Conservation (phyloP, 2,113 vertebrate genomes). For the Micronisus gabar region DNA sequence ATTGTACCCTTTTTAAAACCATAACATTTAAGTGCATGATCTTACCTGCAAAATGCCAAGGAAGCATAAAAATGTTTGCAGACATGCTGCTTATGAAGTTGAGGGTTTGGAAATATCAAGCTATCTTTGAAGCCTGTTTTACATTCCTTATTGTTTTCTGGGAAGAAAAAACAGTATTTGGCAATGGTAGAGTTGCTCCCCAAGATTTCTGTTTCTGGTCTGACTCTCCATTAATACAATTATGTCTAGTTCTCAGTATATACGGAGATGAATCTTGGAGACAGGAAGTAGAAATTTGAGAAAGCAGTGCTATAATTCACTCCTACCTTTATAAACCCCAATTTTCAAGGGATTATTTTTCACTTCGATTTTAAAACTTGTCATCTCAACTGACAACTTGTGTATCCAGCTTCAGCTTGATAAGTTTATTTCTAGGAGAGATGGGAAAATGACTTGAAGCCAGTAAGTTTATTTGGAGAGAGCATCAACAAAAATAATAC, state of each 20-base stretch:
- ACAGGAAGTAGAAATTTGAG: not conserved
- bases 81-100: not conserved
- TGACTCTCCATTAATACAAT: not conserved
- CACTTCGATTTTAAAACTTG: not conserved
- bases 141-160: not conserved
- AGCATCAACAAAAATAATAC: not conserved
- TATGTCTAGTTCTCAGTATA: not conserved
- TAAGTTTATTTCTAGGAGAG: constrained; percentile 18
- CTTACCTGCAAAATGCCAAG: not conserved
- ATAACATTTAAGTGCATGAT: fast-evolving
- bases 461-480: not conserved
- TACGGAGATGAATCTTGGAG: not conserved
- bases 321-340: constrained; percentile 6
- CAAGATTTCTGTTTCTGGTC: not conserved
- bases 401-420: not conserved
- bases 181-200: not conserved
- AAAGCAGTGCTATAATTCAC: not conserved
- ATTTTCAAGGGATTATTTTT: constrained; percentile 35
- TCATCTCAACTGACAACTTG: not conserved
- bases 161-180: not conserved
- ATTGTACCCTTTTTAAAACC: not conserved
- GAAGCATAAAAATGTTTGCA: not conserved
- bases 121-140: not conserved
- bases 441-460: constrained; percentile 9
- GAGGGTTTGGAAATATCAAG: not conserved